Base-by-base conservation (phyloP, 1,140 invertebrate species). In the Diorhabda sublineata region DNA sequence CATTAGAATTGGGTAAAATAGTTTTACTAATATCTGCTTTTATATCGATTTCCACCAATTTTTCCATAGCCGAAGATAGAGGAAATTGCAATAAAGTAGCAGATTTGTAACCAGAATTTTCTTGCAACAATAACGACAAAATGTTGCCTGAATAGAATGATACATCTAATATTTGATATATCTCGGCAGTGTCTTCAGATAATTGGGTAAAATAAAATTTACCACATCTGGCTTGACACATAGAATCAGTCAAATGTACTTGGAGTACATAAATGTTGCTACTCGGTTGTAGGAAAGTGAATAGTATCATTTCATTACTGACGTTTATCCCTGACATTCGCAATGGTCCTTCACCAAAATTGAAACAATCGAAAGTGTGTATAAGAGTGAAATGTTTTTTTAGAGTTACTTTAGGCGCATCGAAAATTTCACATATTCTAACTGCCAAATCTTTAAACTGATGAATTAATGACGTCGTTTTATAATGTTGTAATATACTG, bases 121-220 rank as follows among this genome's bases (percentile, higher is more conserved):
- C 88, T 75, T 88, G 82, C 26, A 94, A 77, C 7, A 96, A 80
- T 42, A 96, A 76, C 5, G 93, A 95, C 3, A 97, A 74, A 61
- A 88, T 88, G 58, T 90, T 89, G 45, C 88, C 82, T 2, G 92
- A 92, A 82, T 95, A 97, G 82, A 94, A 95, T 77, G 94, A 89
- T 9, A 92, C 72, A 79, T 93, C 91, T 45, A 88, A 73, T 42
- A 88, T 81, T 58, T 77, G 77, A 66, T 85, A 74, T 74, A 80
- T 71, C 74, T 81, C 75, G 26, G 69, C 62, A 2, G 44, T 45
- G 0, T 66, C 9, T 4, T 63, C 56, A 8, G 43, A 9, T 5
- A 65, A 42, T 42, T 69, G 44, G 5, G 45, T 76, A 81, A 74
- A 73, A 79, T 71, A 75, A 75, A 72, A 74, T 73, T 67, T 64